Percentiles rank a stretch among this genome's conserved stretches.
These are phyloP conservation scores for Plutella xylostella DNA, from an alignment of 2,888 invertebrate genomes.

Conservation along the genomic window DNA sequence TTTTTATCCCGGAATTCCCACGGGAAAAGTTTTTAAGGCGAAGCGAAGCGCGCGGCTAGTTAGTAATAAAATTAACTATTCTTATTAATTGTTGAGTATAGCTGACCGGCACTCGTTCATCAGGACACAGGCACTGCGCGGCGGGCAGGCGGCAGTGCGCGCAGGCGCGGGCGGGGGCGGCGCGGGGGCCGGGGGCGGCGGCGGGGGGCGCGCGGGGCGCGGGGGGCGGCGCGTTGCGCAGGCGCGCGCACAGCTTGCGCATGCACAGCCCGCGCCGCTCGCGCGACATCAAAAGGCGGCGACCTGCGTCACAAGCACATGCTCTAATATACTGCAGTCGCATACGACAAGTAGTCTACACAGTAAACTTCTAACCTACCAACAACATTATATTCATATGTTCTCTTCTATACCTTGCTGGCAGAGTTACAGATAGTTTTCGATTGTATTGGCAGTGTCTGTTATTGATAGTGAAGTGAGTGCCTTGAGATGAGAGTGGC, in stretches of 20 bases:
- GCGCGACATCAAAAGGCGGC: slow-evolving; percentile 33
- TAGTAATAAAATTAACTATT: too few relatives aligned
- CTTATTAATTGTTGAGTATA: not conserved
- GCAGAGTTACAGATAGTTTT: too few relatives aligned
- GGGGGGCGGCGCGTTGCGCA: slow-evolving; percentile 23
- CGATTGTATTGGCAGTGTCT: too few relatives aligned
- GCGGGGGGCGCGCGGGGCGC: slow-evolving; percentile 13
- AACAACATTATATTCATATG: too few relatives aligned
- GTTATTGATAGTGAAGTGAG: too few relatives aligned
- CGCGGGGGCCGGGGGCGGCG: slow-evolving; percentile 13
- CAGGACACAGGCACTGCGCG: slow-evolving; percentile 34
- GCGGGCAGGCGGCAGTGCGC: slow-evolving; percentile 18
- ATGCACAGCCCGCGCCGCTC: slow-evolving; percentile 40
- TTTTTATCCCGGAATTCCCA: too few relatives aligned
- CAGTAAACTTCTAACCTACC: too few relatives aligned
- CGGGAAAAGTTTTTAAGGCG: too few relatives aligned
- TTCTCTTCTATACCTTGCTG: too few relatives aligned
- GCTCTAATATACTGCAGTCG: not conserved
- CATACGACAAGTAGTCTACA: not conserved
- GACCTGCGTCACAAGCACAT: slow-evolving; percentile 23
- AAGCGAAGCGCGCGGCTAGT: too few relatives aligned
- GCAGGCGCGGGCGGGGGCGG: slow-evolving; percentile 14
- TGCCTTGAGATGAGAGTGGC: too few relatives aligned
- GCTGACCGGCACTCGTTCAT: slow-evolving; percentile 25
- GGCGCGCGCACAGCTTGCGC: slow-evolving; percentile 35